Conservation (phyloP, 2,888 invertebrate genomes). For the Ormyrus nitidulus region DNA sequence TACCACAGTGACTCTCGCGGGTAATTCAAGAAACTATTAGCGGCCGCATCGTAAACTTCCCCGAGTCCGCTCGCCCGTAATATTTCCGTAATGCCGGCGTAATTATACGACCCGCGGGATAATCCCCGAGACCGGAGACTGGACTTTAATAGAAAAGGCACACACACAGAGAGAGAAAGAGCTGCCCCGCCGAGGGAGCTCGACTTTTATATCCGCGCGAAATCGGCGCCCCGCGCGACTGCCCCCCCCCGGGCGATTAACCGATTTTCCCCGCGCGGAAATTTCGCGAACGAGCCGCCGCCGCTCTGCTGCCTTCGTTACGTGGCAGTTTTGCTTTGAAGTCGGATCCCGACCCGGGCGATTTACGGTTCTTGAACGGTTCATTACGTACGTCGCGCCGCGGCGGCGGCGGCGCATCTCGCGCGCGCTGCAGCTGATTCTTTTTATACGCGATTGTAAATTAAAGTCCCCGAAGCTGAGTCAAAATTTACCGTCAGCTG, state of each 20-base stretch:
- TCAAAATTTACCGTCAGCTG: neutral
- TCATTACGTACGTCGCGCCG: constrained; percentile 4
- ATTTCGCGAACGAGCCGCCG: constrained; percentile 7
- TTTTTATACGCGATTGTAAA: constrained; percentile 51
- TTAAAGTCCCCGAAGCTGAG: constrained; percentile 10
- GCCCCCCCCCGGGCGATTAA: neutral
- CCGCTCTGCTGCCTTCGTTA: constrained; percentile 27
- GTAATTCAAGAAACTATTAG: constrained; percentile 63
- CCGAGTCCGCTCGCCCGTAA: constrained; percentile 44
- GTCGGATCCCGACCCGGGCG: constrained; percentile 1
- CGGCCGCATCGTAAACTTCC: constrained; percentile 57
- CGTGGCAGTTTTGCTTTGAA: constrained; percentile 28
- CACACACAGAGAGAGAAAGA: no score
- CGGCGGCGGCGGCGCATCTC: neutral
- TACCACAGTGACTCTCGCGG: constrained; percentile 31
- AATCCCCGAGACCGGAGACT: neutral
- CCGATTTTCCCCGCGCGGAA: constrained; percentile 18
- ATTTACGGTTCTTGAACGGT: constrained; percentile 47
- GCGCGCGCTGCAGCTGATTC: constrained; percentile 16
- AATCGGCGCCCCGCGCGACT: neutral
- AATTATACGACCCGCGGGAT: constrained; percentile 39
- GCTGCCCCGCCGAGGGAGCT: neutral
- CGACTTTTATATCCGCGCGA: constrained; percentile 44
- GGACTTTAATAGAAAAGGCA: constrained; percentile 47
- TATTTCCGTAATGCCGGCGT: constrained; percentile 42